A percentile compares a stretch with the other conserved stretches of the same genome.
Conservation (phyloP, 2,888 invertebrate species). For the Mantis religiosa region DNA sequence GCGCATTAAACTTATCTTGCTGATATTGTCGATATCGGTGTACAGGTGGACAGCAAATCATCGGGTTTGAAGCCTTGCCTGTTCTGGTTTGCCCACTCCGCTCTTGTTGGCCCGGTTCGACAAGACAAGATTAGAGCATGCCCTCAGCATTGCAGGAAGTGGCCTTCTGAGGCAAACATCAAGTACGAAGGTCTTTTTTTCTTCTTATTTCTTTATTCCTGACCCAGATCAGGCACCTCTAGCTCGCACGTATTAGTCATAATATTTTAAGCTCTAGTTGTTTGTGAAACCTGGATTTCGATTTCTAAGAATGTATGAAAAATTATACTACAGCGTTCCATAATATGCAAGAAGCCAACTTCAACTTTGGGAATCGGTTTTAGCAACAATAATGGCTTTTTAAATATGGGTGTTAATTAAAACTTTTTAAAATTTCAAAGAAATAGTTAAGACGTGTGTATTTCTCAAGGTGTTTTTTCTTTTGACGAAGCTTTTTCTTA, state of each 20-base stretch:
- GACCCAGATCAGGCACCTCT: background rate
- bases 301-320: no score
- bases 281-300: no score
- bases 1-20: background rate
- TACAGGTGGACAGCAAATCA: background rate
- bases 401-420: no score
- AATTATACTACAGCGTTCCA: no score
- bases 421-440: no score
- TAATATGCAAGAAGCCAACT: no score
- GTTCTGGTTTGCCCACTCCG: background rate
- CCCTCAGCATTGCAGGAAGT: background rate
- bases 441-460: no score
- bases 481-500: no score
- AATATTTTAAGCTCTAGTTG: background rate
- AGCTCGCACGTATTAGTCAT: background rate
- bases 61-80: background rate
- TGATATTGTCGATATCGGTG: background rate
- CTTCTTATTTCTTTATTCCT: background rate
- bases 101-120: background rate
- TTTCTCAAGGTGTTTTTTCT: no score
- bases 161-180: background rate
- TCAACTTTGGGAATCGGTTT: no score
- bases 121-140: background rate
- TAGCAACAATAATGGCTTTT: no score
- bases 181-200: background rate